Evolutionary conservation across 2,888 invertebrate species (phyloP).

Genomic region (Steinernema scapterisci): DNA sequence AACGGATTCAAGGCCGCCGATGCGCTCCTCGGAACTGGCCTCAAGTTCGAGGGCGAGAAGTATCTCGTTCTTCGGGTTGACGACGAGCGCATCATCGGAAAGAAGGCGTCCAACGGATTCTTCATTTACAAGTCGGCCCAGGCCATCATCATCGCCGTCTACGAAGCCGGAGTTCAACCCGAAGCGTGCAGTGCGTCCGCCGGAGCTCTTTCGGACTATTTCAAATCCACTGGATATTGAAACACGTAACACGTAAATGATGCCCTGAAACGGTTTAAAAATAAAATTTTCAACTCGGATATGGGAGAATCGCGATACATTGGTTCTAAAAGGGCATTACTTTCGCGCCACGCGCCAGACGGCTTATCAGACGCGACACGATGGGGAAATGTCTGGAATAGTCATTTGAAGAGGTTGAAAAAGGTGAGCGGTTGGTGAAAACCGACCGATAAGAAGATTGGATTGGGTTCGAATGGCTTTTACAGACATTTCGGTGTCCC

Average conservation of each 20-base stretch:
- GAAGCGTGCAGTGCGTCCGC: conserved; percentile 65
- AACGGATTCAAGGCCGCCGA: conserved; percentile 57
- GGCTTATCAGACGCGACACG: no score
- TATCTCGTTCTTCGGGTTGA: conserved; percentile 61
- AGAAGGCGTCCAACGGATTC: conserved; percentile 66
- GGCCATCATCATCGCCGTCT: conserved; percentile 66
- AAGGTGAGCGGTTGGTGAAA: no score
- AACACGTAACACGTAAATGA: neutral
- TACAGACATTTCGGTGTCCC: no score
- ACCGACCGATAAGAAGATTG: no score
- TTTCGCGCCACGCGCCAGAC: no score
- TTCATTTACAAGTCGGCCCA: conserved; percentile 66
- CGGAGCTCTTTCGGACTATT: conserved; percentile 67
- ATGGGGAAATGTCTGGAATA: no score
- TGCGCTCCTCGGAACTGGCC: conserved; percentile 58
- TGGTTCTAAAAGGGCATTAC: neutral
- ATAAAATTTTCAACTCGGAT: no score
- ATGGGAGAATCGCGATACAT: neutral
- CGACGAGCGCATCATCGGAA: conserved; percentile 66
- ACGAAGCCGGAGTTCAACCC: conserved; percentile 66
- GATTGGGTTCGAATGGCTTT: no score
- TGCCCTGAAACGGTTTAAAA: neutral
- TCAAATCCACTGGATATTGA: conserved; percentile 64
- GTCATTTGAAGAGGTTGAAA: no score
- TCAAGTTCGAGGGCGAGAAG: conserved; percentile 65